Evolutionary conservation across 2,797 vertebrate genomes (phyloP), one percentile per base, ranked within the genome.

Genomic region (Passerculus sandwichensis): DNA sequence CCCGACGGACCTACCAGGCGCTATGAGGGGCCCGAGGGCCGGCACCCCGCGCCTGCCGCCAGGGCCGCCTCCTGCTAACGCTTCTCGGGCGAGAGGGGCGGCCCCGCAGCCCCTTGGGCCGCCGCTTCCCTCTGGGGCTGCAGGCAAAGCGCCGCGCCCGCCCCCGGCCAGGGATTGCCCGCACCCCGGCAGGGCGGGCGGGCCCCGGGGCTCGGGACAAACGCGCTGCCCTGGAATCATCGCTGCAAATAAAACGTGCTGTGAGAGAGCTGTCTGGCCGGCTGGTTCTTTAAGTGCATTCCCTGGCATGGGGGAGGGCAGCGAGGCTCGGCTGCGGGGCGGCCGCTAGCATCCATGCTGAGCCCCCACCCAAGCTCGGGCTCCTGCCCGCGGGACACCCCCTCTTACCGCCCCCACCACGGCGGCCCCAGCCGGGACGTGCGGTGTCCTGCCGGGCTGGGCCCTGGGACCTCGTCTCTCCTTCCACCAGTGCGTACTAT

Each of bases 1-100:
- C 98, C 93, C 98, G 98, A 95, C 99, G 98, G 61, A 97, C 99
- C 87, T 99, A 99, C 97, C 99, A 99, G 51, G 98, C 99, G 95
- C 98, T 99, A 98, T 99, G 98, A 99, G 91, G 77, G 40, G 38
- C 69, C 47, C 10, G 16, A 27, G n/a, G 18, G 26, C 21, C 66
- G 9, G 54, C 51, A n/a, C 26, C 6, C 74, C 14, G 27, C 59
- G 21, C 81, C 57, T 38, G 67, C 73, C 27, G 40, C 59, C 60
- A 10, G 66, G 29, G 59, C 80, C 59, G 48, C 27, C 20, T 30
- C 15, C 45, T 32, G 51, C 36, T n/a, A 30, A 13, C 20, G 59
- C 78, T 57, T 61, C 42, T 40, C 9, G 59, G 81, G 74, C 5
- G 13, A 74, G 40, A 14, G 56, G 26, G 13, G 67, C 72, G 13